Percentiles rank a stretch among this genome's conserved stretches.
These are phyloP conservation scores for Eulemur coronatus DNA, from an alignment of 2,797 vertebrate species.

Conservation along the genomic window DNA sequence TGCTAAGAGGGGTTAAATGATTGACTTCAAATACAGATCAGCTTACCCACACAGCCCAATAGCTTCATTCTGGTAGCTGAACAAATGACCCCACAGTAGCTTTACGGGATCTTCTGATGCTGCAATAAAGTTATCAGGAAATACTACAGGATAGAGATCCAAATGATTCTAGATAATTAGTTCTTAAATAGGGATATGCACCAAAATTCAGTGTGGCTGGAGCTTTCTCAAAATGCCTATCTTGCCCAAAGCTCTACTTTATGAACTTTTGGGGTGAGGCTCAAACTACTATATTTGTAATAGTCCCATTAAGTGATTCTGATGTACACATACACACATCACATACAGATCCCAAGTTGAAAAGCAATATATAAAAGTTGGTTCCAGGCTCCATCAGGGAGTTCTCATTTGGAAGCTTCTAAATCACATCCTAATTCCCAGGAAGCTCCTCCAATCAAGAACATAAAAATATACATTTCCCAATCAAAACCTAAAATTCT, in stretches of 20 bases:
- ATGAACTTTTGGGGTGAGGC: not conserved
- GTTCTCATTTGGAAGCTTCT: not conserved
- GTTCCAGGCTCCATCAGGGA: not conserved
- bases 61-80: not conserved
- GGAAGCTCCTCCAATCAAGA: not conserved
- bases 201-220: not conserved
- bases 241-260: slow-evolving; percentile 1
- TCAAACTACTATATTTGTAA: slow-evolving; percentile 1
- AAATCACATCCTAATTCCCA: not conserved
- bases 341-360: not conserved
- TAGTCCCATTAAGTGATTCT: not conserved
- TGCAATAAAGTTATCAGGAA: not conserved
- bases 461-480: not conserved
- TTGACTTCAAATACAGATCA: not conserved
- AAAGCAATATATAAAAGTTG: slow-evolving; percentile 33
- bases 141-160: not conserved
- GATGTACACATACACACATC: not conserved
- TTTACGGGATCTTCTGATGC: not conserved
- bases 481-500: not conserved
- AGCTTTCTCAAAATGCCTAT: slow-evolving; percentile 4
- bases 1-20: not conserved
- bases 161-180: not conserved
- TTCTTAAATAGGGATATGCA: not conserved
- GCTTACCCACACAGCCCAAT: not conserved
- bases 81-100: not conserved